A percentile compares a stretch with the other conserved stretches of the same genome.
phyloP scores from a whole-genome alignment of 1,140 invertebrate species.

The Meloidogyne floridensis region DNA sequence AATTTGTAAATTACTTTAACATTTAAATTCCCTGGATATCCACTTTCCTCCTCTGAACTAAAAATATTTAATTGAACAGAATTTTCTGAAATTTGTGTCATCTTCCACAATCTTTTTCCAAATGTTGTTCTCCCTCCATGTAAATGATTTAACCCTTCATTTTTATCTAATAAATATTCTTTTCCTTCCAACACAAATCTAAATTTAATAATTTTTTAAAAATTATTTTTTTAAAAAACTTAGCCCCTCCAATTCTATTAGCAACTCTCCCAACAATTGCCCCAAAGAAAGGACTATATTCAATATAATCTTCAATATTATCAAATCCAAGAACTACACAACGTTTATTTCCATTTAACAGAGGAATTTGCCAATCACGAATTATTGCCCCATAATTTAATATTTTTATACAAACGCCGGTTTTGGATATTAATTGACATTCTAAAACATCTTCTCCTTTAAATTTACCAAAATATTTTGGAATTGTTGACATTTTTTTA shows the following conservation, averaged over 20 bases:
- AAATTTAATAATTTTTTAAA: not conserved
- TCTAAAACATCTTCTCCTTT: constrained; percentile 22
- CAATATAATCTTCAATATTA: constrained; percentile 17
- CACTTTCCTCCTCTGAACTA: constrained; percentile 22
- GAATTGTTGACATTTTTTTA: not conserved
- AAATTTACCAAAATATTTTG: constrained; percentile 22
- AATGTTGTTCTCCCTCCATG: constrained; percentile 28
- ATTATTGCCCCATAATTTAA: constrained; percentile 22
- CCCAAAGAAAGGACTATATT: constrained; percentile 28
- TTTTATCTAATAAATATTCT: constrained; percentile 12
- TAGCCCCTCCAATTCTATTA: constrained; percentile 21
- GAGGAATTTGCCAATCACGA: constrained; percentile 28
- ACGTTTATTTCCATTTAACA: not conserved
- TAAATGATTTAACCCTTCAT: constrained; percentile 28
- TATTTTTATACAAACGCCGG: constrained; percentile 24
- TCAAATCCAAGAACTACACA: constrained; percentile 32
- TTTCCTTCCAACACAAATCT: constrained; percentile 22
- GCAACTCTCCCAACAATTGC: constrained; percentile 24
- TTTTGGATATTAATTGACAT: constrained; percentile 20
- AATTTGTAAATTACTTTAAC: constrained; percentile 21
- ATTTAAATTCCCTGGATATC: constrained; percentile 20
- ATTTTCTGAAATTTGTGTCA: not conserved
- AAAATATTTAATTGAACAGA: constrained; percentile 3
- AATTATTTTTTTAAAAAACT: not conserved
- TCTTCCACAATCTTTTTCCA: constrained; percentile 25